Evolutionary conservation across 2,113 vertebrate species (phyloP).

Genomic region (Brachypodius melanocephalos): DNA sequence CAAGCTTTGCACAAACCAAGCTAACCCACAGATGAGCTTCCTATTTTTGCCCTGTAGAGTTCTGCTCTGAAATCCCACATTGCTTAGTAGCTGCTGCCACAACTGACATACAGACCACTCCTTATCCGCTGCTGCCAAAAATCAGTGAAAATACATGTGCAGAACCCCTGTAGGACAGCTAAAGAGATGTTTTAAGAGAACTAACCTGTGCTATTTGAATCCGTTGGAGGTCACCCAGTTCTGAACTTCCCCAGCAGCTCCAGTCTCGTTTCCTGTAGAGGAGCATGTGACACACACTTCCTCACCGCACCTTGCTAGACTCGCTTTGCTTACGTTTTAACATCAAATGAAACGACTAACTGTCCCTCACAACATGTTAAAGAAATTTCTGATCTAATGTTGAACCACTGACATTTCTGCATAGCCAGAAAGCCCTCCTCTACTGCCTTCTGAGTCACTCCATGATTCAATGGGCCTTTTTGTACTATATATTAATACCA

Average conservation of each 20-base stretch:
- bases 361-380: not conserved
- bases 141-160: not conserved
- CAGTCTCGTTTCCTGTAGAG: conserved; percentile 70
- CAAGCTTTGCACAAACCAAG: not conserved
- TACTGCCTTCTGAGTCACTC: conserved; percentile 16
- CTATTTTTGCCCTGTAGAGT: not conserved
- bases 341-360: conserved; percentile 35
- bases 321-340: not conserved
- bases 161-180: not conserved
- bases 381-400: not conserved
- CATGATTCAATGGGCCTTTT: conserved; percentile 20
- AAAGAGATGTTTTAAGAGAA: not conserved
- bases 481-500: conserved; percentile 7
- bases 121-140: not conserved
- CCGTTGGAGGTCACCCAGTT: not conserved
- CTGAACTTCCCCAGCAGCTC: conserved; percentile 66
- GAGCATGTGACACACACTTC: conserved; percentile 72
- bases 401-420: conserved; percentile 20
- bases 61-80: not conserved
- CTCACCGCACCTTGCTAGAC: conserved; percentile 67
- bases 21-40: not conserved
- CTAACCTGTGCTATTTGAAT: conserved; percentile 71
- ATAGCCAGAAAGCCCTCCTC: not conserved
- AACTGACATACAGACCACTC: not conserved
- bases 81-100: not conserved